Conservation (phyloP, 2,113 vertebrate species). For the Pontoporia blainvillei region DNA sequence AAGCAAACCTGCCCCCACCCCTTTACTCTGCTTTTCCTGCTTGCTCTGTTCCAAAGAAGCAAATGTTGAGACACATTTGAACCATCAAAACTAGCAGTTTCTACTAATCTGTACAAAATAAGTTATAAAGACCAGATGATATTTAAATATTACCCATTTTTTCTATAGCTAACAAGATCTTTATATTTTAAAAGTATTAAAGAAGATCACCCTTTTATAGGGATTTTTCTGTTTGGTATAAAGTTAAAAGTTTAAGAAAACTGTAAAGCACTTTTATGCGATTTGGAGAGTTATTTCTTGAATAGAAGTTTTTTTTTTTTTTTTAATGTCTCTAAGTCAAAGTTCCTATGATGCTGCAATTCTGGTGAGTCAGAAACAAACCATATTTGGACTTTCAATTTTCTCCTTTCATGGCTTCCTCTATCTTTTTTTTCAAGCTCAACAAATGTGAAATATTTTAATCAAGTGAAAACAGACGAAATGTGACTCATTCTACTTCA, state of each 20-base stretch:
- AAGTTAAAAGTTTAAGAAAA: conserved; percentile 20
- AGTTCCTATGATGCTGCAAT: not conserved
- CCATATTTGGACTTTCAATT: conserved; percentile 71
- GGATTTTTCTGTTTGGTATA: not conserved
- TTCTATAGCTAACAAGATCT: not conserved
- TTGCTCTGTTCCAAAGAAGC: conserved; percentile 6
- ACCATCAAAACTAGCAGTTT: not conserved
- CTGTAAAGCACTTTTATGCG: not conserved
- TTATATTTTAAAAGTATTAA: not conserved
- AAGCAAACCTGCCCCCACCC: not conserved
- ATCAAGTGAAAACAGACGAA: conserved; percentile 77
- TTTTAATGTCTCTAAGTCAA: conserved; percentile 34
- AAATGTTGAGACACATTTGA: conserved; percentile 28
- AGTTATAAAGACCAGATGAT: not conserved
- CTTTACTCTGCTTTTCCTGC: not conserved
- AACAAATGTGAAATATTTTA: conserved; percentile 69
- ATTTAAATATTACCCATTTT: not conserved
- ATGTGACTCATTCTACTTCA: conserved; percentile 73
- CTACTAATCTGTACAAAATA: not conserved
- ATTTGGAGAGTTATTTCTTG: conserved; percentile 43
- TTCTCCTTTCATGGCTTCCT: conserved; percentile 67
- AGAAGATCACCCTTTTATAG: not conserved
- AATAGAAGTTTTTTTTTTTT: not conserved
- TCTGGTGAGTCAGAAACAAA: conserved; percentile 73
- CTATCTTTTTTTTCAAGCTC: conserved; percentile 44